Evolutionary conservation across 2,888 invertebrate genomes (phyloP), one percentile per base, ranked within the genome.

Genomic region (Rosalia funebris): DNA sequence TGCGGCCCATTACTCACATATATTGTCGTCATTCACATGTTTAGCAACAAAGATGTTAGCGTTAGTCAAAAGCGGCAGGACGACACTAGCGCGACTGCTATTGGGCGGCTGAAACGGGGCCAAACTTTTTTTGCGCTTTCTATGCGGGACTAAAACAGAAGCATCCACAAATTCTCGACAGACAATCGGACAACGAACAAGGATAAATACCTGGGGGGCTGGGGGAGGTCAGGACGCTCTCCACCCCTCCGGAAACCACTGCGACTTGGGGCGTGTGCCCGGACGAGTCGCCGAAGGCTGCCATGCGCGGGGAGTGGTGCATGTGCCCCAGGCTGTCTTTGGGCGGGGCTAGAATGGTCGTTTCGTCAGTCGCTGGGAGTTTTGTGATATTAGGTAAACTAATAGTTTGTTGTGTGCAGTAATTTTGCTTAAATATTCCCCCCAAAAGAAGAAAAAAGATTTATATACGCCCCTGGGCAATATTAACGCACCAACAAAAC

Each of bases 1-100:
- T n/a, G n/a, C n/a, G n/a, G n/a, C n/a, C 25, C 34, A 11, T 19
- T 44, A 77, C 77, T 76, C 70, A 77, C 77, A 75, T 67, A 76
- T 73, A 57, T 68, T 74, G 69, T 86, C 85, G 76, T 87, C 86
- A 44, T 83, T 80, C 15, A 83, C 79, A 71, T 86, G 83, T 69
- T 81, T 81, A 39, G 83, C 80, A 79, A 65, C 45, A 55, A 89
- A 89, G 34, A 88, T 85, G 67, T 84, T 83, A 71, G 82, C 80
- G 65, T 81, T 82, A 65, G 82, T 82, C 75, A 91, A 84, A 77
- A 90, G 83, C 36, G 91, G 91, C 81, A 92, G 89, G 74, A 89
- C 90, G 68, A 91, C 88, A 82, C 91, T 91, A 66, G 90, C 89
- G 75, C 92, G 85, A 69, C 89, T 88, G 78, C 89, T 89, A 71